A percentile compares a stretch with the other conserved stretches of the same genome.
phyloP scores from a whole-genome alignment of 92 coral and sea anemone genomes.

The Hydrozoanthus gracilis region DNA sequence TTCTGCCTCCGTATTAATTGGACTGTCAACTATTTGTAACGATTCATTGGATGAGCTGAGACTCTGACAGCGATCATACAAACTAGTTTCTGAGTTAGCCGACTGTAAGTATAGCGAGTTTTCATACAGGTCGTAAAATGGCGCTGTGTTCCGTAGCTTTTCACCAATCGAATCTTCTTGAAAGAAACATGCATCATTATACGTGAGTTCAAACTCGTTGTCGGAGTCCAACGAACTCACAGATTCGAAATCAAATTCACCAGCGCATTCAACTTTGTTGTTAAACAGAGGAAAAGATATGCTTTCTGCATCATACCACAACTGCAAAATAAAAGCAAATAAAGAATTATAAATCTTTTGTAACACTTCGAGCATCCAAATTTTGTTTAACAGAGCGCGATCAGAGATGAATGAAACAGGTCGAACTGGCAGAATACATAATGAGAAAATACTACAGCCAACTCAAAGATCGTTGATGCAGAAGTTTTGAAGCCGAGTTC shows the following conservation, averaged over 20 bases:
- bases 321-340: conserved; percentile 51
- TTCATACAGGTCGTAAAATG: conserved; percentile 75
- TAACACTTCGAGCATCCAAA: conserved; percentile 11
- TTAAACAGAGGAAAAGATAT: conserved; percentile 68
- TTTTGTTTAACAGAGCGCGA: conserved; percentile 23
- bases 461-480: neutral
- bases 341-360: neutral
- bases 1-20: conserved; percentile 34
- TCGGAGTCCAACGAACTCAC: conserved; percentile 94
- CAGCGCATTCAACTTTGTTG: conserved; percentile 69
- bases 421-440: conserved; percentile 11
- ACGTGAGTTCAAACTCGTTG: conserved; percentile 74
- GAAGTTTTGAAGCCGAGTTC: conserved; percentile 9
- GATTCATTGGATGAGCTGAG: conserved; percentile 39
- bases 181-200: conserved; percentile 82
- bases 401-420: conserved; percentile 39
- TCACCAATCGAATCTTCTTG: conserved; percentile 81
- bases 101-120: conserved; percentile 69
- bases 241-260: conserved; percentile 84
- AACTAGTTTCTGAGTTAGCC: conserved; percentile 53
- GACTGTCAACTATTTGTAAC: conserved; percentile 50
- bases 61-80: conserved; percentile 41
- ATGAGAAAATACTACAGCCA: conserved; percentile 37
- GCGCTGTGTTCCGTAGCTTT: conserved; percentile 72
- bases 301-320: conserved; percentile 87